A percentile compares a stretch with the other conserved stretches of the same genome.
Evolutionary conservation across 2,113 vertebrate genomes (phyloP).

Genomic region (Cyrtonyx montezumae): DNA sequence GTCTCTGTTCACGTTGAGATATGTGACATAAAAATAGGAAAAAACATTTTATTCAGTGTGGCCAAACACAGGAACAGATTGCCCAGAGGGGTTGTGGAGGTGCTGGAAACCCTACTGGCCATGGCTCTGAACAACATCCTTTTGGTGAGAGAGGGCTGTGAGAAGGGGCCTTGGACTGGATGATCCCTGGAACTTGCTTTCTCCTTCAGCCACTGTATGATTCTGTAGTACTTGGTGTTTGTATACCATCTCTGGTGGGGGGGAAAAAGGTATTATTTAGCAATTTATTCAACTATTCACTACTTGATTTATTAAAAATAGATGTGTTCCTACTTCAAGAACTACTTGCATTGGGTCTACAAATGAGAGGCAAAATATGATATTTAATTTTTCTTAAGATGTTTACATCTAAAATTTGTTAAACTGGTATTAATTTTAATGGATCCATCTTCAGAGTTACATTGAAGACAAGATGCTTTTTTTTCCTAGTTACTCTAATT

Average conservation of each 20-base stretch:
- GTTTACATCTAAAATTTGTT: neutral
- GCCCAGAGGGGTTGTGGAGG: neutral
- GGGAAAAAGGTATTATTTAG: neutral
- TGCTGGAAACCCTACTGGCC: neutral
- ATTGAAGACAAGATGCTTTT: neutral
- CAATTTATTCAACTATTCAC: neutral
- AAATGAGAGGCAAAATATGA: neutral
- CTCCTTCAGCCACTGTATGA: neutral
- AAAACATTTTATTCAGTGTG: neutral
- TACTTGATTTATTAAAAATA: neutral
- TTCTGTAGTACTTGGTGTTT: neutral
- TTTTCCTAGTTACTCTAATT: neutral
- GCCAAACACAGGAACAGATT: neutral
- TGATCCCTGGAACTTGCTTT: neutral
- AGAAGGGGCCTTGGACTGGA: neutral
- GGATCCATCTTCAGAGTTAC: neutral
- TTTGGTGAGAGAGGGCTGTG: neutral
- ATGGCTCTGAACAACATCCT: rapidly evolving
- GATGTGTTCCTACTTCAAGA: neutral
- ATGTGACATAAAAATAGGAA: neutral
- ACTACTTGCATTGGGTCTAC: neutral
- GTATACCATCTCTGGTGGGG: rapidly evolving
- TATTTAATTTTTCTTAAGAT: neutral
- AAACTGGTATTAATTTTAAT: neutral
- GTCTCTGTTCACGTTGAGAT: neutral